These are phyloP conservation scores for Gandaritis pyraliata DNA, from an alignment of 2,888 invertebrate genomes.

Conservation along the genomic window DNA sequence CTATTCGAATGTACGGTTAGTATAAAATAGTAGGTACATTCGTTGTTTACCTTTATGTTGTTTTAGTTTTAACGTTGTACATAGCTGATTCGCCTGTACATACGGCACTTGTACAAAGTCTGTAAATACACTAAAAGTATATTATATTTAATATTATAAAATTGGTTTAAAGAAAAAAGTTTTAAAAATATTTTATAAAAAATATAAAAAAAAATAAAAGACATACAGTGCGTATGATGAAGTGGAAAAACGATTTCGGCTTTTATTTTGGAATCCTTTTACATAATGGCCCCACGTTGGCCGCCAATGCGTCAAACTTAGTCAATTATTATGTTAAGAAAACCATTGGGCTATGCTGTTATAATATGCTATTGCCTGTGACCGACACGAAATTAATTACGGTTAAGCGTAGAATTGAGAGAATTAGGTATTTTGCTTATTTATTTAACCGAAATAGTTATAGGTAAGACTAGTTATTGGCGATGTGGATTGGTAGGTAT, in stretches of 20 bases:
- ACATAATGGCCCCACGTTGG: slow-evolving; percentile 1
- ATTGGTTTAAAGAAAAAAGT: slow-evolving; percentile 76
- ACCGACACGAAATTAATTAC: too few relatives aligned
- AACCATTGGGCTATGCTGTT: background rate
- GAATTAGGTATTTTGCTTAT: too few relatives aligned
- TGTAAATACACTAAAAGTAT: slow-evolving; percentile 77
- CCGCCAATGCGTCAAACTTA: background rate
- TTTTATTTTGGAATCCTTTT: slow-evolving; percentile 60
- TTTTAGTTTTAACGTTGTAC: slow-evolving; percentile 41
- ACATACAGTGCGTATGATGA: slow-evolving; percentile 83
- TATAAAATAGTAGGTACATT: slow-evolving; percentile 36
- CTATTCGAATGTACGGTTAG: slow-evolving; percentile 49
- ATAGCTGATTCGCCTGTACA: slow-evolving; percentile 61
- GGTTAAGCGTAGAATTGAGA: too few relatives aligned
- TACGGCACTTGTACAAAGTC: slow-evolving; percentile 71
- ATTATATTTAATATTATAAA: slow-evolving; percentile 79
- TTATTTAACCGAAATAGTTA: too few relatives aligned
- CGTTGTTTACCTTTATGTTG: too few relatives aligned
- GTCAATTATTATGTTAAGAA: background rate
- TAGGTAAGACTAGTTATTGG: too few relatives aligned
- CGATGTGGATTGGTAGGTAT: too few relatives aligned
- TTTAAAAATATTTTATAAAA: slow-evolving; percentile 76
- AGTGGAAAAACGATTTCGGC: slow-evolving; percentile 72
- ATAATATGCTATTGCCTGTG: too few relatives aligned
- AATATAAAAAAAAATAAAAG: slow-evolving; percentile 75